Conservation (phyloP, 2,113 vertebrate genomes). For the Tautogolabrus adspersus region DNA sequence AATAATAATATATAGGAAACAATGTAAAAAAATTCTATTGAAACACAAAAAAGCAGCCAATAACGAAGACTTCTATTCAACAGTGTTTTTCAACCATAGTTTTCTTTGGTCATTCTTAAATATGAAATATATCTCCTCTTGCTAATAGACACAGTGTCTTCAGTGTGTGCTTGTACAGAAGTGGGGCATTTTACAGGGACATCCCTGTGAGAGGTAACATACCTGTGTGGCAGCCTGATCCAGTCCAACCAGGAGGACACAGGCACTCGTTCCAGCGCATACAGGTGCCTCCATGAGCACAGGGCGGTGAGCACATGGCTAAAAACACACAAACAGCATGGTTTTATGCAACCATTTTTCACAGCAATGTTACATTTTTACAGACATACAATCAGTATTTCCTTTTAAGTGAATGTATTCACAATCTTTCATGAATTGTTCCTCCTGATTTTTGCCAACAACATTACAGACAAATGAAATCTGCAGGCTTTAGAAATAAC, state of each 20-base stretch:
- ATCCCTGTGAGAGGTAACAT: constrained; percentile 1
- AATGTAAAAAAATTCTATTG: too few species aligned
- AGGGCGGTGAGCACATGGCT: constrained; percentile 87
- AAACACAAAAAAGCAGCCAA: too few species aligned
- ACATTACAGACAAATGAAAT: too few species aligned
- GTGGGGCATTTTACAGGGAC: background rate
- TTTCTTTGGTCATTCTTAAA: too few species aligned
- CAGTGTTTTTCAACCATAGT: too few species aligned
- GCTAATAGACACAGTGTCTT: too few species aligned
- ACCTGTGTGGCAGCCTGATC: constrained; percentile 86
- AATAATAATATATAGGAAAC: too few species aligned
- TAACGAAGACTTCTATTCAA: too few species aligned
- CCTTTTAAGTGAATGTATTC: background rate
- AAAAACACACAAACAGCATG: constrained; percentile 50
- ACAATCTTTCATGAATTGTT: background rate
- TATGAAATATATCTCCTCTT: too few species aligned
- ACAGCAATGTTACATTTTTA: background rate
- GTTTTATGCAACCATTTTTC: background rate
- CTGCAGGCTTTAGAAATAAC: too few species aligned
- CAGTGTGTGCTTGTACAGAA: too few species aligned
- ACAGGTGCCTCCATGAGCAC: constrained; percentile 84
- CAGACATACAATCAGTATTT: background rate
- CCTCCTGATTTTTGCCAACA: too few species aligned
- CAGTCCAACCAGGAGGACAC: constrained; percentile 83
- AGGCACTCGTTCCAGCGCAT: constrained; percentile 86